Conservation (phyloP, 2,797 vertebrate species). For the Pseudocheirus occidentalis region DNA sequence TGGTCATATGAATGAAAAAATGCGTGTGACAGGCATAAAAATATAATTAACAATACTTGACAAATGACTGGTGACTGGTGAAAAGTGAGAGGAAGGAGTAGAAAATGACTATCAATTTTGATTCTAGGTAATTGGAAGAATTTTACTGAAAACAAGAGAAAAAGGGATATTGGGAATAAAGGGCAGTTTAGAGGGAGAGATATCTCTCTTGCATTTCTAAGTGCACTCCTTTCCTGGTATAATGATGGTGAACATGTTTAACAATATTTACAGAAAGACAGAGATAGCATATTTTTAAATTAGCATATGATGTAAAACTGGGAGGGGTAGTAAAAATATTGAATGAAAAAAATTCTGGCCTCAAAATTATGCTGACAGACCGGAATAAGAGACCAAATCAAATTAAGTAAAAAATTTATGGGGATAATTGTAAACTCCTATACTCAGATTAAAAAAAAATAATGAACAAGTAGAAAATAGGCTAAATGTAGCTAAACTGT, state of each 20-base stretch:
- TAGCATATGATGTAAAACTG: background rate
- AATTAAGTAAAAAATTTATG: background rate
- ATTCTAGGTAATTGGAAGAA: background rate
- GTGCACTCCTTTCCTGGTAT: background rate
- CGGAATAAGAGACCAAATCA: background rate
- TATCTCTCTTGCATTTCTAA: background rate
- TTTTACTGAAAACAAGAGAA: background rate
- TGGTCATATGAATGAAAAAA: background rate
- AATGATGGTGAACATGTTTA: background rate
- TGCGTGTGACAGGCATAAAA: background rate
- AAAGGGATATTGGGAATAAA: background rate
- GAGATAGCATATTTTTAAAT: background rate
- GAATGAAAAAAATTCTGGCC: background rate
- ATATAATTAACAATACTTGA: background rate
- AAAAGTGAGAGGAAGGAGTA: background rate
- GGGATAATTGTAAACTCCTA: background rate
- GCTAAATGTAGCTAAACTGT: background rate
- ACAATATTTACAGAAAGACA: background rate
- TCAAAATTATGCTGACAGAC: background rate
- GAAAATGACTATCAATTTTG: background rate
- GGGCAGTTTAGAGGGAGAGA: background rate
- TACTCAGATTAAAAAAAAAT: background rate
- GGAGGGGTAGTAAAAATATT: background rate
- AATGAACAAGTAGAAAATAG: background rate
- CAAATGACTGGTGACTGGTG: background rate